Evolutionary conservation across 2,797 vertebrate species (phyloP), one percentile per base, ranked within the genome.

Genomic region (Pipistrellus nathusii): DNA sequence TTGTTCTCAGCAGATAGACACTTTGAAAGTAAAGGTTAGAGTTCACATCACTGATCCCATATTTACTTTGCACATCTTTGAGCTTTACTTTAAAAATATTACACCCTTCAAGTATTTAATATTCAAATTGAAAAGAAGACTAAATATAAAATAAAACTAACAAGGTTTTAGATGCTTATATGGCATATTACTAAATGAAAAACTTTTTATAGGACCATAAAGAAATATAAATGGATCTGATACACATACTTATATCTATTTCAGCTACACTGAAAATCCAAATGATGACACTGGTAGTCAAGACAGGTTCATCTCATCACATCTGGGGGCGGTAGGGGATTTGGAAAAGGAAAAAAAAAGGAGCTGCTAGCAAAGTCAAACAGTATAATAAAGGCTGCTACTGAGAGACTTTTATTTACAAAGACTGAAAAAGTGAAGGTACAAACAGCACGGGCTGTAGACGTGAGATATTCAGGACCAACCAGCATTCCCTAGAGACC

Each of bases 271-370:
- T 82, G 23, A 91, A 76, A 32, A 66, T 21, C 1, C 21, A 93
- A 88, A 93, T 88, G 80, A 95, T 94, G 72, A 76, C 25, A 20
- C 23, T 68, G 6, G 4, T 90, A 92, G 23, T 95, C 35, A 93
- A 85, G 18, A 38, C 38, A 90, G 25, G 3, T 73, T 93, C 69
- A 83, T 80, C 8, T 88, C 0, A 0, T 18, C 30, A 88, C 10
- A 76, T 76, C 23, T 64, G 3, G 17, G 14, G 12, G 44, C 10
- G 44, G 44, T 11, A 44, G 44, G 21, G 13, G 83, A 38, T 75
- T 85, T 25, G 11, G 90, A n/a, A 17, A 76, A 48, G 55, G 51
- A 8, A 62, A 68, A 76, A 76, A 75, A 66, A 68, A 68, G 18
- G 81, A 88, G 21, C 15, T 76, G 27, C 64, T 44, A 82, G 4